Percentiles rank a stretch among this genome's conserved stretches.
phyloP scores from a whole-genome alignment of 2,888 invertebrate species.

The Axea sp. region DNA sequence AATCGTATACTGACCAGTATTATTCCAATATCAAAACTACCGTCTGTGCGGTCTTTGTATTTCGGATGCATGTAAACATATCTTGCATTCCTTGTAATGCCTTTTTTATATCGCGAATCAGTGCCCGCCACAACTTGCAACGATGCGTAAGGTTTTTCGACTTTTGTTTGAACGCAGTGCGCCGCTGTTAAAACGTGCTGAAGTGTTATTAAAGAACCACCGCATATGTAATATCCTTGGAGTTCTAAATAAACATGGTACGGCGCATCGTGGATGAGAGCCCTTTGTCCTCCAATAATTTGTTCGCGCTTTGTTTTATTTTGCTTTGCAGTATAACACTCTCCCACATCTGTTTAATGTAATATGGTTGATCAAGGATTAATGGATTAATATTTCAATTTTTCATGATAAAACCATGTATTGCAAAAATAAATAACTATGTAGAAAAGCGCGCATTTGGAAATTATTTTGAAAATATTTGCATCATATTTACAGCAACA shows the following conservation, averaged over 20 bases:
- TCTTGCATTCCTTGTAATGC: neutral
- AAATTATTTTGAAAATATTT: no score
- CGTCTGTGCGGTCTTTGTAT: neutral
- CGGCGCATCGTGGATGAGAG: neutral
- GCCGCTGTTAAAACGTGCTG: slow-evolving; percentile 16
- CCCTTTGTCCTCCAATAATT: slow-evolving; percentile 5
- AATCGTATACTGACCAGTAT: slow-evolving; percentile 5
- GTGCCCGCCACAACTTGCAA: slow-evolving; percentile 2
- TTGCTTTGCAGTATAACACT: neutral
- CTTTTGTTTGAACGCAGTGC: neutral
- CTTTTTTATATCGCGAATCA: neutral
- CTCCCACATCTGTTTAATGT: no score
- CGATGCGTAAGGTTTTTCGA: neutral
- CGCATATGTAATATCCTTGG: slow-evolving; percentile 9
- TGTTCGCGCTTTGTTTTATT: neutral
- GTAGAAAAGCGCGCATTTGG: no score
- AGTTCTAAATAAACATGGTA: slow-evolving; percentile 4
- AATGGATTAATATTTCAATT: no score
- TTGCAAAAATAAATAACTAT: no score
- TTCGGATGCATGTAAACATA: neutral
- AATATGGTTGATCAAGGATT: no score
- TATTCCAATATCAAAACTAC: slow-evolving; percentile 2
- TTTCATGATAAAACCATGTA: no score
- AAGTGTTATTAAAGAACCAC: slow-evolving; percentile 17
- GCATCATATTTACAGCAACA: no score